A percentile compares a stretch with the other conserved stretches of the same genome.
Evolutionary conservation across 2,113 vertebrate genomes (phyloP).

Genomic region (Neogobius melanostomus): DNA sequence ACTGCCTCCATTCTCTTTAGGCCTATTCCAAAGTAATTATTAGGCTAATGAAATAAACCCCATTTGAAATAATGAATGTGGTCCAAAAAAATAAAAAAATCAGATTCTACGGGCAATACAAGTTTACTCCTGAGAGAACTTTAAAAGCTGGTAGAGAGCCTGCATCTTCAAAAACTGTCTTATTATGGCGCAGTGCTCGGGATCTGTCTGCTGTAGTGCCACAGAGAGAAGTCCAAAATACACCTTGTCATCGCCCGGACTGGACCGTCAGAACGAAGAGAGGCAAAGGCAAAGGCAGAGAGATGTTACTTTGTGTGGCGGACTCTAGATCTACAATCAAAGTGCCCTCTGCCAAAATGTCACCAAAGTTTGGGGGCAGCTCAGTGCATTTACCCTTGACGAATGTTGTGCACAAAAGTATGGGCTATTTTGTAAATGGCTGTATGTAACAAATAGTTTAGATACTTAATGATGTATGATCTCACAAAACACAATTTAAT

Average conservation of each 20-base stretch:
- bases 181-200: slow-evolving; percentile 15
- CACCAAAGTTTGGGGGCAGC: slow-evolving; percentile 33
- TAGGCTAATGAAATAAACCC: too few species aligned
- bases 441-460: background rate
- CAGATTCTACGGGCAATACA: background rate
- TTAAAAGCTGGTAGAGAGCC: slow-evolving; percentile 14
- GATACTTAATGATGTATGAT: background rate
- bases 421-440: background rate
- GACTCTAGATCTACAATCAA: slow-evolving; percentile 33
- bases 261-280: slow-evolving; percentile 38
- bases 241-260: slow-evolving; percentile 55
- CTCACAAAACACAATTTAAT: background rate
- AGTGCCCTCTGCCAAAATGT: slow-evolving; percentile 57
- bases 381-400: slow-evolving; percentile 25
- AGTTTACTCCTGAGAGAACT: slow-evolving; percentile 2
- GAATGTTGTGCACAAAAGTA: slow-evolving; percentile 16
- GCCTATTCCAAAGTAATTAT: slow-evolving; percentile 23
- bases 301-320: slow-evolving; percentile 55
- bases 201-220: slow-evolving; percentile 26
- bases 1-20: slow-evolving; percentile 33
- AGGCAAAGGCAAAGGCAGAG: background rate
- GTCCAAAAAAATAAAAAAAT: background rate
- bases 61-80: background rate
- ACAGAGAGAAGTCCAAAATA: slow-evolving; percentile 51
- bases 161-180: slow-evolving; percentile 21